Evolutionary conservation across 2,888 invertebrate genomes (phyloP), one percentile per base, ranked within the genome.

Genomic region (Euclidia mi): DNA sequence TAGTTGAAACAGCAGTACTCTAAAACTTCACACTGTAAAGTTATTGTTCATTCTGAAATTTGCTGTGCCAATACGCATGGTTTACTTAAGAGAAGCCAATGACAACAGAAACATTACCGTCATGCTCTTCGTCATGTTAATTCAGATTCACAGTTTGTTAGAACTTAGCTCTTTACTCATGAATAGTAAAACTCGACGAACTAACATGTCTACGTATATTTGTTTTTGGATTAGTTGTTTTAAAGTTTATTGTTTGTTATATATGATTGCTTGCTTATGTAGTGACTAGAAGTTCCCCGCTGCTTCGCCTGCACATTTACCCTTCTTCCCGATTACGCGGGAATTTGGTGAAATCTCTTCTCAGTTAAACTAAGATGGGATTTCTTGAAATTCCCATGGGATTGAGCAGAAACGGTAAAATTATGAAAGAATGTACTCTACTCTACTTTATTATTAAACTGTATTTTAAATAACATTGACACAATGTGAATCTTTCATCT

Each of bases 401-500:
- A n/a, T n/a, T n/a, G n/a, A n/a, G n/a, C n/a, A n/a, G n/a, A n/a
- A n/a, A n/a, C n/a, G n/a, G n/a, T n/a, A n/a, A 34, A 47, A 52
- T 9, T 14, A 25, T 25, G 12, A 15, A 2, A 14, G n/a, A n/a
- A n/a, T n/a, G n/a, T n/a, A n/a, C n/a, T n/a, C n/a, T n/a, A n/a
- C n/a, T n/a, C n/a, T n/a, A n/a, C 0, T 14, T 6, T 41, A 12
- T 11, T 20, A 48, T 9, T 40, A 42, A 45, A 31, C 7, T 6
- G 7, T 3, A 51, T 31, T 4, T 64, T 63, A 53, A 47, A 25
- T 17, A 31, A 31, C 53, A 12, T 46, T 52, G 55, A 29, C 6
- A 25, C 35, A 40, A 42, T 51, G 64, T 65, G 61, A 61, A 61
- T 65, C 63, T 73, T 70, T 73, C 73, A 78, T 76, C 55, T 51